These are phyloP conservation scores for Botrylloides violaceus DNA, from an alignment of 23 tunicate genomes.

Conservation along the genomic window DNA sequence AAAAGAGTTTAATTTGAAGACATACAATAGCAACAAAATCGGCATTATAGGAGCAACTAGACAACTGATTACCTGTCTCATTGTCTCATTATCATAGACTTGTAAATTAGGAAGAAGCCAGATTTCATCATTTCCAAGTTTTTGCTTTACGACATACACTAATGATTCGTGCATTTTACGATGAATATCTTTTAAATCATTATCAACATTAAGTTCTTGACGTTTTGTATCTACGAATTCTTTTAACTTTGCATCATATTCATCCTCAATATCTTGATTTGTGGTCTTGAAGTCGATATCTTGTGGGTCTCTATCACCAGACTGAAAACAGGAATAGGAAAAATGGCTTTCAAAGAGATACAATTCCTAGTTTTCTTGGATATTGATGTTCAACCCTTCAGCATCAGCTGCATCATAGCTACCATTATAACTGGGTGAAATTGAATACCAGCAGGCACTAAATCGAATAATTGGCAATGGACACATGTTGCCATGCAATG, in stretches of 20 bases:
- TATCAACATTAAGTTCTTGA: not conserved
- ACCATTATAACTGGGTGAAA: no score
- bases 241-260: conserved; percentile 30
- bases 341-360: no score
- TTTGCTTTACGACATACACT: conserved; percentile 36
- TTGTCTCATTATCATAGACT: conserved; percentile 34
- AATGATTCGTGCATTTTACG: conserved; percentile 44
- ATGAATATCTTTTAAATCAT: conserved; percentile 26
- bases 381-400: no score
- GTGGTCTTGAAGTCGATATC: conserved; percentile 52
- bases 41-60: no score
- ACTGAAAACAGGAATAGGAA: no score
- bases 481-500: no score
- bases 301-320: conserved; percentile 32
- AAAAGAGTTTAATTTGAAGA: no score
- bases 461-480: no score
- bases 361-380: no score
- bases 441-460: no score
- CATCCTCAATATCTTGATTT: conserved; percentile 67
- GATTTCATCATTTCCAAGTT: conserved; percentile 70
- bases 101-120: conserved; percentile 65
- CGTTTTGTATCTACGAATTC: conserved; percentile 23
- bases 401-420: no score
- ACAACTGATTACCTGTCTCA: conserved; percentile 38
- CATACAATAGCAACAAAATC: no score